Conservation (phyloP, 1,140 invertebrate species). For the Andrena cerasifolii region DNA sequence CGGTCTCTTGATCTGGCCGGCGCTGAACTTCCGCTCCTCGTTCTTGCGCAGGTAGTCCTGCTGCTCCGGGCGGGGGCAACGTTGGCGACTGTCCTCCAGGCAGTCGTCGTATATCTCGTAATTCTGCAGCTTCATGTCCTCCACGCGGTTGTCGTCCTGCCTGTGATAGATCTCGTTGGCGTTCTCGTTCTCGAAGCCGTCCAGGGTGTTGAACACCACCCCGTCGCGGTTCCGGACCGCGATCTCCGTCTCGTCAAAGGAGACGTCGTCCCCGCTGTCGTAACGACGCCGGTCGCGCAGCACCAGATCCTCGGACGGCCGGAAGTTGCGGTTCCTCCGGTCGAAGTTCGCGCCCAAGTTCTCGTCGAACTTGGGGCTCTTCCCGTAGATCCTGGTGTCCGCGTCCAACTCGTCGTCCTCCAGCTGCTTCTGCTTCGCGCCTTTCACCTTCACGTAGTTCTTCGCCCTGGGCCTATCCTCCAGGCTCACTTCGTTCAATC, state of each 20-base stretch:
- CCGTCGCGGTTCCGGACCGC: conserved; percentile 63
- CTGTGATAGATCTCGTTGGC: conserved; percentile 46
- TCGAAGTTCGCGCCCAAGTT: conserved; percentile 67
- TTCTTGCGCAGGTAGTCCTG: conserved; percentile 73
- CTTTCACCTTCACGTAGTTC: conserved; percentile 72
- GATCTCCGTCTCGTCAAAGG: conserved; percentile 62
- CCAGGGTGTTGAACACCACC: conserved; percentile 79
- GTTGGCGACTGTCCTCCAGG: conserved; percentile 53
- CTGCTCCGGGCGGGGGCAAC: conserved; percentile 34
- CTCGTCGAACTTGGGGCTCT: conserved; percentile 81
- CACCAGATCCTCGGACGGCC: conserved; percentile 47
- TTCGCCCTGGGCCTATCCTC: conserved; percentile 67
- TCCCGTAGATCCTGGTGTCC: conserved; percentile 77
- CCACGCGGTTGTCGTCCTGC: conserved; percentile 39
- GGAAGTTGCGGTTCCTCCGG: conserved; percentile 57
- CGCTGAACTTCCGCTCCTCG: conserved; percentile 73
- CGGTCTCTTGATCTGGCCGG: conserved; percentile 76
- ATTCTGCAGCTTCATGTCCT: conserved; percentile 65
- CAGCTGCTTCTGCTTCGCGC: conserved; percentile 76
- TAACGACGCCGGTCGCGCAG: conserved; percentile 53
- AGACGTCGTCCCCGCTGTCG: conserved; percentile 65
- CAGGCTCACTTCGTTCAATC: conserved; percentile 66
- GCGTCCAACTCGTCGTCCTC: conserved; percentile 77
- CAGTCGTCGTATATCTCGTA: conserved; percentile 46
- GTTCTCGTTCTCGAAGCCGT: conserved; percentile 77